These are phyloP conservation scores for Crotalus tigris DNA, from an alignment of 2,113 vertebrate species.

Conservation along the genomic window DNA sequence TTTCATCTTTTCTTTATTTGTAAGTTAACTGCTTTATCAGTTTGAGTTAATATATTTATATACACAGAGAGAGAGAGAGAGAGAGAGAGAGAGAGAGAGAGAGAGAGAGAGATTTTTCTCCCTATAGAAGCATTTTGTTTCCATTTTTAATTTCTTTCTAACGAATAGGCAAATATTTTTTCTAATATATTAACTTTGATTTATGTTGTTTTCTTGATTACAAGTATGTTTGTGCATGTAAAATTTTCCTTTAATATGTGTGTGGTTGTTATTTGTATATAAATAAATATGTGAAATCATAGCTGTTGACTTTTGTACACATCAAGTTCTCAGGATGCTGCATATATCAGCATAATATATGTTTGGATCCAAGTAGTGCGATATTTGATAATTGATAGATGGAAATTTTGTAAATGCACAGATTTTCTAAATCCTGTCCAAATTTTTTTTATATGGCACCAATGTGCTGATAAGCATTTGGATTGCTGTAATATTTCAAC, in stretches of 20 bases:
- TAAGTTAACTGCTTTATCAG: background rate
- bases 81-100: too few species aligned
- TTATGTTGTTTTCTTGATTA: background rate
- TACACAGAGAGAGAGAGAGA: background rate
- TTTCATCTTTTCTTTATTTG: background rate
- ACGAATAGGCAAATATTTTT: background rate
- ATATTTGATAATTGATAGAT: background rate
- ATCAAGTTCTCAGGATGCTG: background rate
- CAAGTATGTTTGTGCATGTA: background rate
- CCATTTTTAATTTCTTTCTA: background rate
- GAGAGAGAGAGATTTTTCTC: background rate
- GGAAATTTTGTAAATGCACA: background rate
- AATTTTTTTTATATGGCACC: background rate
- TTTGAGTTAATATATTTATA: background rate
- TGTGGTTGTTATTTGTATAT: background rate
- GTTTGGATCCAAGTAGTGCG: too few species aligned
- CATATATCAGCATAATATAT: background rate
- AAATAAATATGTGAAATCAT: background rate
- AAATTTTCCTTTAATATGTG: background rate
- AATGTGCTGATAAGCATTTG: background rate
- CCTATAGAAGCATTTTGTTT: background rate
- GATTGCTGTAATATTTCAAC: background rate
- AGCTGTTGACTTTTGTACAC: background rate
- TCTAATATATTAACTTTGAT: background rate
- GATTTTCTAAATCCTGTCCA: background rate